Conservation (phyloP, 2,113 vertebrate species). For the Gila orcuttii region DNA sequence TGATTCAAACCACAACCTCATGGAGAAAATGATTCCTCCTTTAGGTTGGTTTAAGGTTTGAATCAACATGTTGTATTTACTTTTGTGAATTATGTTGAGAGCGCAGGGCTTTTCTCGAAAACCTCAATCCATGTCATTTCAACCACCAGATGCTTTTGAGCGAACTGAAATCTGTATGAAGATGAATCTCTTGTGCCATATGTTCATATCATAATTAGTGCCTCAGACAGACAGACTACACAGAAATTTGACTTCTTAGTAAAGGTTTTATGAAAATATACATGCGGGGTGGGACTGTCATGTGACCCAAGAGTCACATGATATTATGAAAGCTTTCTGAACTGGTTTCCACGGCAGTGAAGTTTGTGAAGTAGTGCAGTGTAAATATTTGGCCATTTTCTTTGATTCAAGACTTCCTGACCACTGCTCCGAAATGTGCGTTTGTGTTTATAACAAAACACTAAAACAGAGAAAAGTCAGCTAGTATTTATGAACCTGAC, state of each 20-base stretch:
- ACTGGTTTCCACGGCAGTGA: background rate
- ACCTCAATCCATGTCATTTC: conserved; percentile 62
- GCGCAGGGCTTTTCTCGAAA: conserved; percentile 54
- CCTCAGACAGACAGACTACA: conserved; percentile 28
- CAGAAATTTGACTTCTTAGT: conserved; percentile 6
- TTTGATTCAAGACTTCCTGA: conserved; percentile 44
- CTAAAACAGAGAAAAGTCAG: background rate
- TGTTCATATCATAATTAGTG: background rate
- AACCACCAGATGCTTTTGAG: conserved; percentile 17
- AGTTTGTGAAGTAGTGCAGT: background rate
- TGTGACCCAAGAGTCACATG: conserved; percentile 32
- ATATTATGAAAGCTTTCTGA: conserved; percentile 30
- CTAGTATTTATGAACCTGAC: background rate
- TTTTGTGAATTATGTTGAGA: conserved; percentile 69
- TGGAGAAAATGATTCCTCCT: conserved; percentile 58
- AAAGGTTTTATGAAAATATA: conserved; percentile 49
- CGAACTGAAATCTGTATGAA: background rate
- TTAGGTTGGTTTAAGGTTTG: conserved; percentile 67
- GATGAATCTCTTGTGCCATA: background rate
- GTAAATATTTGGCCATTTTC: conserved; percentile 53
- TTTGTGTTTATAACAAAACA: conserved; percentile 6
- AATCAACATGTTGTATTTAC: conserved; percentile 71
- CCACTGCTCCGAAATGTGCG: background rate
- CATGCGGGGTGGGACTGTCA: conserved; percentile 23
- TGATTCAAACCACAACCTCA: conserved; percentile 60